Conservation (phyloP, 2,888 invertebrate species). For the Dryococelus australis region DNA sequence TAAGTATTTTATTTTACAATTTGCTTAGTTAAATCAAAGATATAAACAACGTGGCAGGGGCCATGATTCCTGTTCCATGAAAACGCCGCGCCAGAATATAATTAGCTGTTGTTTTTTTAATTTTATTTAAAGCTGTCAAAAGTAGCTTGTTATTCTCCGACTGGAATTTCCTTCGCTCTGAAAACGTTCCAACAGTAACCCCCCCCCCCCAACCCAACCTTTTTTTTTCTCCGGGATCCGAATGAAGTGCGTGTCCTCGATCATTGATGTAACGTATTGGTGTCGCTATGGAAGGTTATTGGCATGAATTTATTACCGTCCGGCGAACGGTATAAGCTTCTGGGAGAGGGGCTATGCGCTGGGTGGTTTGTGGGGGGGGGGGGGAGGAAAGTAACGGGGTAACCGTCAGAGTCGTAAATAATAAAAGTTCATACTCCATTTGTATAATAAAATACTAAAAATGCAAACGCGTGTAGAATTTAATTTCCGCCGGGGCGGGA, state of each 20-base stretch:
- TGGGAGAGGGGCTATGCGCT: neutral
- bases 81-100: no score
- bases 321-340: neutral
- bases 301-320: neutral
- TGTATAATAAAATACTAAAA: constrained; percentile 16
- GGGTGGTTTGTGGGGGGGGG: neutral
- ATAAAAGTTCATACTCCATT: constrained; percentile 11
- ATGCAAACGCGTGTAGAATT: constrained; percentile 11
- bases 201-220: no score
- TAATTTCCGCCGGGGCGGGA: neutral
- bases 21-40: no score
- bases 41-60: no score
- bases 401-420: neutral
- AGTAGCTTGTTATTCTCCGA: no score
- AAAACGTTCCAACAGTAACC: no score
- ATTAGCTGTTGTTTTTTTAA: no score
- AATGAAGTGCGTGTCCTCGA: neutral
- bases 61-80: no score
- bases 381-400: neutral
- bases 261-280: constrained; percentile 16
- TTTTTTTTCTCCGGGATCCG: no score
- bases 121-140: no score
- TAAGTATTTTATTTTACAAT: no score
- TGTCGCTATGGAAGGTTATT: neutral
- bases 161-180: no score